Evolutionary conservation across 2,888 invertebrate genomes (phyloP).

Genomic region (Allacma fusca): DNA sequence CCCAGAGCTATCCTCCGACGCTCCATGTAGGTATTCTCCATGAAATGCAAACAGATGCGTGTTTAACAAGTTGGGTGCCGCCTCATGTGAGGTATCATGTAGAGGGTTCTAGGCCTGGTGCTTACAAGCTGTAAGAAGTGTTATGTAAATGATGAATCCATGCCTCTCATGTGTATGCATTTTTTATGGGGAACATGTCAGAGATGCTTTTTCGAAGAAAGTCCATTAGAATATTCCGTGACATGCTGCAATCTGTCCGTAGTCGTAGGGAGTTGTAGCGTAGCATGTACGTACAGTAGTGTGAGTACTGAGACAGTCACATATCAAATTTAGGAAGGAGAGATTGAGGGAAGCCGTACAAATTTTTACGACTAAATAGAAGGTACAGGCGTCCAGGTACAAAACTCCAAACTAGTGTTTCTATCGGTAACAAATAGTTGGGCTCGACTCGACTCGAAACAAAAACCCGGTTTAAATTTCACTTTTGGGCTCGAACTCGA

Average conservation of each 20-base stretch:
- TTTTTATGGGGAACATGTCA: not conserved
- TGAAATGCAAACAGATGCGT: not conserved
- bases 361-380: no score
- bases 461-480: no score
- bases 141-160: not conserved
- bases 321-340: not conserved
- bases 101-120: not conserved
- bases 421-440: no score
- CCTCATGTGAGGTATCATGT: slow-evolving; percentile 7
- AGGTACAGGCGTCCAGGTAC: no score
- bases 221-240: not conserved
- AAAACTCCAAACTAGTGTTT: no score
- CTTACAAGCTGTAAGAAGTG: not conserved
- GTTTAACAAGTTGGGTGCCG: not conserved
- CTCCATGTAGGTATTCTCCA: slow-evolving; percentile 1
- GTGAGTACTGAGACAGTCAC: no score
- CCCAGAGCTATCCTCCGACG: not conserved
- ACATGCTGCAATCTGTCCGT: slow-evolving; percentile 11
- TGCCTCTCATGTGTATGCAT: not conserved
- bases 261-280: no score
- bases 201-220: not conserved
- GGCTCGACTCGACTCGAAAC: no score
- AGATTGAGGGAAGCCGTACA: not conserved
- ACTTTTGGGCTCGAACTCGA: no score
- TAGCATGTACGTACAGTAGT: no score